Evolutionary conservation across 2,888 invertebrate species (phyloP).

Genomic region (Osedax fenrisi): DNA sequence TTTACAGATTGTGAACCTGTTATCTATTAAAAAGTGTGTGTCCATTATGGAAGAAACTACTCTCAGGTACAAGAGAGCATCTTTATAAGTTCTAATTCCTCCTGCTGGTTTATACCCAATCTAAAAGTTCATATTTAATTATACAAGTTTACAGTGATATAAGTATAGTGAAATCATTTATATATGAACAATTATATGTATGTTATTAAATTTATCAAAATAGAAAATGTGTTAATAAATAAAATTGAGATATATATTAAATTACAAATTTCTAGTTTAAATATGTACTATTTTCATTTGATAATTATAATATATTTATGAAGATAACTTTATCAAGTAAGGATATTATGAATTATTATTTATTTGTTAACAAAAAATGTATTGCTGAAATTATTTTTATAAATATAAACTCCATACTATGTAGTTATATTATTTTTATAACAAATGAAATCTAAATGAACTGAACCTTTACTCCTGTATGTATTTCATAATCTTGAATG

Average conservation of each 20-base stretch:
- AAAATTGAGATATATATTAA: neutral
- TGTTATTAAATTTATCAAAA: too few relatives aligned
- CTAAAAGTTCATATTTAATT: constrained; percentile 52
- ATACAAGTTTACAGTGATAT: neutral
- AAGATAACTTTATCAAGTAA: neutral
- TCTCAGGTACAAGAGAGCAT: constrained; percentile 72
- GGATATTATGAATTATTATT: neutral
- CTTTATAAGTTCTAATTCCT: constrained; percentile 72
- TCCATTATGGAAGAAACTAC: neutral
- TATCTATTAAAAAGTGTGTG: neutral
- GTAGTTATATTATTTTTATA: neutral
- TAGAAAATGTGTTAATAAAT: too few relatives aligned
- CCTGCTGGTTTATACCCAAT: constrained; percentile 96
- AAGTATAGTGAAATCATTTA: too few relatives aligned
- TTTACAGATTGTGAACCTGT: neutral
- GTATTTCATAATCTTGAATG: constrained; percentile 63
- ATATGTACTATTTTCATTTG: too few relatives aligned
- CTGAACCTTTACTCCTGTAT: constrained; percentile 57
- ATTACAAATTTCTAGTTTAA: neutral
- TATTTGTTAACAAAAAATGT: too few relatives aligned
- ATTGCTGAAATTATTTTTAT: too few relatives aligned
- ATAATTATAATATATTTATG: neutral
- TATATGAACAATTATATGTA: too few relatives aligned
- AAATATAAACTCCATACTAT: neutral
- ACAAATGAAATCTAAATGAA: neutral